phyloP scores from a whole-genome alignment of 1,140 invertebrate species.

The Ceratitis capitata region DNA sequence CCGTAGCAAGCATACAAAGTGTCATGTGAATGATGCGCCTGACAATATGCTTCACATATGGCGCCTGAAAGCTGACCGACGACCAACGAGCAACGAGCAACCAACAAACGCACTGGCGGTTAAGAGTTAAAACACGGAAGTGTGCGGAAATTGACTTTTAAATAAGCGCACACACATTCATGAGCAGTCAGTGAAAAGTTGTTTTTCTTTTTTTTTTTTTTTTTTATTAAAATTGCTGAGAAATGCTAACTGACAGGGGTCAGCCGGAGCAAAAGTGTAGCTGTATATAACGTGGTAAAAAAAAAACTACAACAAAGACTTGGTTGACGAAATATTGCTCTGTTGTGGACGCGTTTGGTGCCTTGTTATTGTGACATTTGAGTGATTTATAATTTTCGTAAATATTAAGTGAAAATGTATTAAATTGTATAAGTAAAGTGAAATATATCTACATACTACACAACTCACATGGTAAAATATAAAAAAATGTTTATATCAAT shows the following conservation, averaged over 20 bases:
- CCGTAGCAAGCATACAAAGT: conserved; percentile 28
- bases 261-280: background rate
- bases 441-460: too few species aligned
- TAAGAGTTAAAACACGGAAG: conserved; percentile 17
- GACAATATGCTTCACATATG: conserved; percentile 31
- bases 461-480: too few species aligned
- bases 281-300: background rate
- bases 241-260: background rate
- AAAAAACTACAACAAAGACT: background rate
- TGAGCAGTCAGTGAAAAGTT: background rate
- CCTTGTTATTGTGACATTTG: background rate
- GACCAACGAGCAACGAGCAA: too few species aligned
- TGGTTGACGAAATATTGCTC: background rate
- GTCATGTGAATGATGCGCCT: conserved; percentile 21
- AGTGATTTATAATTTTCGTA: conserved; percentile 28
- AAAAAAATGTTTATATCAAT: too few species aligned
- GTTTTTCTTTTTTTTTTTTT: too few species aligned
- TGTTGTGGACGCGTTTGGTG: background rate
- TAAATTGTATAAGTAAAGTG: background rate
- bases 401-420: background rate
- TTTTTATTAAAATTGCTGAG: conserved; percentile 23
- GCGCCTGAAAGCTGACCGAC: too few species aligned
- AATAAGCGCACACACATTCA: conserved; percentile 12
- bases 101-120: background rate
- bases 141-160: conserved; percentile 32